Evolutionary conservation across 1,140 invertebrate genomes (phyloP), one percentile per base, ranked within the genome.

Genomic region (Cydia pomonella): DNA sequence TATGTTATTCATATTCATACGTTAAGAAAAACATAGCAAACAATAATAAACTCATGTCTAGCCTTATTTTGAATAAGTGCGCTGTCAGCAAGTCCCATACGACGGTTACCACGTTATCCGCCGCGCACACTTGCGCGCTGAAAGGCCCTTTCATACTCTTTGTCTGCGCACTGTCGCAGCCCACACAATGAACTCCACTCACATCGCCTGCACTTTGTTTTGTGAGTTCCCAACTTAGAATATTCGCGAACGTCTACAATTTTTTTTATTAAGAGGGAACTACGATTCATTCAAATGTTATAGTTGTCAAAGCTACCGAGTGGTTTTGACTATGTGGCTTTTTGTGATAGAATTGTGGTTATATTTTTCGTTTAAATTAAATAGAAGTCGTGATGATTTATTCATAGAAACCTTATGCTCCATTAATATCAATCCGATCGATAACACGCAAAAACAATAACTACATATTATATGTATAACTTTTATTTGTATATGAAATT

Each of bases 131-230:
- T 59, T 59, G 53, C 53, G 50, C 3, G 50, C 53, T 59, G 53
- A 59, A 59, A 59, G 53, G 53, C 7, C 53, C 21, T 23, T 59
- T 23, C 53, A n/a, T n/a, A 59, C 53, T 59, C 53, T 59, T 59
- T 59, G 53, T 59, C 47, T 50, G 47, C 47, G 53, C 53, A 59
- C 53, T 59, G 53, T 59, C 53, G 53, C 18, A 6, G 21, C n/a
- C 7, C 2, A 12, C 53, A 59, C 53, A 59, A 59, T 59, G 53
- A 59, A 50, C 47, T 18, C 47, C 47, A 59, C 53, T 59, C 53
- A 59, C 53, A 59, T 59, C 53, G 21, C 18, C 53, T 59, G 53
- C 53, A 59, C 53, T 59, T 59, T 59, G 53, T 59, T 59, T 59
- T 59, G 53, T 53, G 50, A 53, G 4, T 23, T 59, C 12, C 16